phyloP scores from a whole-genome alignment of 2,888 invertebrate genomes.

The Periphyllus acericola region DNA sequence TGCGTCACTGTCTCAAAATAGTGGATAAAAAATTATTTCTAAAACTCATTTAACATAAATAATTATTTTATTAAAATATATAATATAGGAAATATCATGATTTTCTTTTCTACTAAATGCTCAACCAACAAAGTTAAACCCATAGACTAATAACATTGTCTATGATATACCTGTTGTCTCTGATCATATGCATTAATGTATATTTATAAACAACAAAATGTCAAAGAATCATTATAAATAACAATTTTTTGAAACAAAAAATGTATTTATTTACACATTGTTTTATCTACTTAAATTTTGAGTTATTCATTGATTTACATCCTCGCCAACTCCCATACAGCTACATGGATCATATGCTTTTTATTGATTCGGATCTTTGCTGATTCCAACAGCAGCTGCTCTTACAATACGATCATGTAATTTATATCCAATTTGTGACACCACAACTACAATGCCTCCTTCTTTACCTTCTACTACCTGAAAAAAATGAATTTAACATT shows the following conservation, averaged over 20 bases:
- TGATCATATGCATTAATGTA: neutral
- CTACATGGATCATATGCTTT: constrained; percentile 83
- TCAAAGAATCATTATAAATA: neutral
- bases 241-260: neutral
- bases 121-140: neutral
- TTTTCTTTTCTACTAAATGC: neutral
- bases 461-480: constrained; percentile 81
- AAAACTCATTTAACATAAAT: neutral
- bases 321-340: constrained; percentile 77
- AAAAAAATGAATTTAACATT: constrained; percentile 65
- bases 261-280: constrained; percentile 34
- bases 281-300: constrained; percentile 22
- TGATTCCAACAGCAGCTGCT: constrained; percentile 96
- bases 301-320: constrained; percentile 63
- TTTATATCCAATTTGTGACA: constrained; percentile 96
- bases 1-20: too few relatives aligned
- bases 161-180: neutral
- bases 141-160: neutral
- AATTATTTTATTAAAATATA: constrained; percentile 14
- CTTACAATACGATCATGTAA: constrained; percentile 92
- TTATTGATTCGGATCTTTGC: constrained; percentile 71
- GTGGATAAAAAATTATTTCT: too few relatives aligned
- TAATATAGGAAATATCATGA: neutral
- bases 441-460: constrained; percentile 88
- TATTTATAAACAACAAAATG: neutral